phyloP scores from a whole-genome alignment of 35 echinoderm and acorn worm species.

The Heliocidaris tuberculata region DNA sequence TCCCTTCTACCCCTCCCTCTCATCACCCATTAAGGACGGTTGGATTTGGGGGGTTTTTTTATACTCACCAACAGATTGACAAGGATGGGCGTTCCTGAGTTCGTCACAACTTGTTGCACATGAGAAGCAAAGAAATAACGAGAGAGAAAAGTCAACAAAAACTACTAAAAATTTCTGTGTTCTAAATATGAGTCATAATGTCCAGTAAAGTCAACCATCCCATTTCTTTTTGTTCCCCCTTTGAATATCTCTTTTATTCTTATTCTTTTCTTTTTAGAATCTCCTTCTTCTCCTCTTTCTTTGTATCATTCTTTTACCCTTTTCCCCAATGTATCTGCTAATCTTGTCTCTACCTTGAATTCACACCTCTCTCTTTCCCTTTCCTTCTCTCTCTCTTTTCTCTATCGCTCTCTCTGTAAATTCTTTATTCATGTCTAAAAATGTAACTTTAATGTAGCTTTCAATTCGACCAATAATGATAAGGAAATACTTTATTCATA shows the following conservation, averaged over 20 bases:
- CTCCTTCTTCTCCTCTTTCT: too few relatives aligned
- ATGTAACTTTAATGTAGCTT: not conserved
- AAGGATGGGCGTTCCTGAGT: conserved; percentile 34
- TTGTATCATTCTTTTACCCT: too few relatives aligned
- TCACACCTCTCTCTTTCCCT: too few relatives aligned
- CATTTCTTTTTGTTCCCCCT: not conserved
- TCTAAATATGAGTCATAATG: not conserved
- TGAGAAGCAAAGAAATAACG: not conserved
- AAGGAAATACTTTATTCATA: not conserved
- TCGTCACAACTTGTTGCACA: not conserved
- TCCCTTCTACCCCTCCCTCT: not conserved
- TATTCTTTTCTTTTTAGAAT: not conserved
- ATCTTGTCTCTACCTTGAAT: too few relatives aligned
- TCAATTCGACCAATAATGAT: not conserved
- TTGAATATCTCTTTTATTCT: not conserved
- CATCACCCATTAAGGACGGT: too few relatives aligned
- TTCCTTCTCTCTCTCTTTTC: too few relatives aligned
- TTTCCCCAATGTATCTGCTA: too few relatives aligned
- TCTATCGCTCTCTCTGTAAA: too few relatives aligned
- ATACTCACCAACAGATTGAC: conserved; percentile 30
- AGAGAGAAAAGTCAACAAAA: not conserved
- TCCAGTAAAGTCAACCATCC: not conserved
- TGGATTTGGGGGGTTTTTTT: too few relatives aligned
- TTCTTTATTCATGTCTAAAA: too few relatives aligned
- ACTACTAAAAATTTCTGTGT: not conserved